Evolutionary conservation across 2,113 vertebrate species (phyloP).

Genomic region (Rhipidura dahli): DNA sequence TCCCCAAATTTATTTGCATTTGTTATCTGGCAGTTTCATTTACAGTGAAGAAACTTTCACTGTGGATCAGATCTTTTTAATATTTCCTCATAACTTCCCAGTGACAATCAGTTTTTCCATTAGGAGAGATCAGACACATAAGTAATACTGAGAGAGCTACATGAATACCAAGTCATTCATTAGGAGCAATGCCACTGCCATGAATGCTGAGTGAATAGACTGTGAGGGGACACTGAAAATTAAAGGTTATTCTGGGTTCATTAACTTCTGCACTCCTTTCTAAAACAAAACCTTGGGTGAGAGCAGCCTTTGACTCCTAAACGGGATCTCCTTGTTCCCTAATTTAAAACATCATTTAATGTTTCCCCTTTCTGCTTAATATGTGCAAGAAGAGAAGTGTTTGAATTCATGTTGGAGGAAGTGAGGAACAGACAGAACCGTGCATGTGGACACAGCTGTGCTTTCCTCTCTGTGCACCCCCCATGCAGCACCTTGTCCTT

Average conservation of each 20-base stretch:
- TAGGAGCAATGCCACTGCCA: conserved; percentile 34
- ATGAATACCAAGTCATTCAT: conserved; percentile 69
- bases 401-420: not conserved
- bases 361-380: conserved; percentile 18
- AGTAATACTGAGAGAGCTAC: conserved; percentile 52
- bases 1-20: conserved; percentile 59
- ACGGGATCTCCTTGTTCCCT: conserved; percentile 45
- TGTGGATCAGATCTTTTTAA: conserved; percentile 51
- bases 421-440: fast-evolving
- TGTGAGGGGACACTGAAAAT: conserved; percentile 50
- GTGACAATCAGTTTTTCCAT: conserved; percentile 64
- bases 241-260: conserved; percentile 62
- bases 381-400: not conserved
- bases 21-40: conserved; percentile 43
- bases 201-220: conserved; percentile 47
- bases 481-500: not conserved
- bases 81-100: conserved; percentile 65
- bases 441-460: not conserved
- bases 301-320: conserved; percentile 59
- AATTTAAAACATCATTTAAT: conserved; percentile 59
- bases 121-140: conserved; percentile 64
- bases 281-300: conserved; percentile 49
- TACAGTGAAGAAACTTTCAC: conserved; percentile 46
- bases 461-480: not conserved
- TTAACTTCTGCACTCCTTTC: conserved; percentile 60